phyloP scores from a whole-genome alignment of 2,888 invertebrate genomes.

The Calameuta filiformis region DNA sequence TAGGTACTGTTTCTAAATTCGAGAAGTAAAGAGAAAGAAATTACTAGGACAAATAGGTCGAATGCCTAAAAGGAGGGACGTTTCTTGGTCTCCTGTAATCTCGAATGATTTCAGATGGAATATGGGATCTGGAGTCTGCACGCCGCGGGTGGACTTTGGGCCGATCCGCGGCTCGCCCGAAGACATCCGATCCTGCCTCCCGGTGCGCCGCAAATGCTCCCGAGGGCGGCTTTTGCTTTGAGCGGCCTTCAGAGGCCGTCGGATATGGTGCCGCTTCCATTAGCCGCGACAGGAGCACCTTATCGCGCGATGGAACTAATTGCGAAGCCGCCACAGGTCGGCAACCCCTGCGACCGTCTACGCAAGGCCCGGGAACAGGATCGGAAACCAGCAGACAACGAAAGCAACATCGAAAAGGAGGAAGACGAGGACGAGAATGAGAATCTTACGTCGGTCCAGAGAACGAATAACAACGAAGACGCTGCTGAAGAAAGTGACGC shows the following conservation, averaged over 20 bases:
- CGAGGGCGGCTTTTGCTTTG: slow-evolving; percentile 57
- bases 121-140: slow-evolving; percentile 65
- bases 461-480: slow-evolving; percentile 54
- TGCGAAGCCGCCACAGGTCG: slow-evolving; percentile 31
- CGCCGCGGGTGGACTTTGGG: slow-evolving; percentile 62
- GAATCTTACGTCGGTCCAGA: slow-evolving; percentile 45
- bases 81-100: not conserved
- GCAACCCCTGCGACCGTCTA: not conserved
- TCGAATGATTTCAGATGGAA: slow-evolving; percentile 56
- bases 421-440: slow-evolving; percentile 48
- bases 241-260: slow-evolving; percentile 50
- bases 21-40: too few species aligned
- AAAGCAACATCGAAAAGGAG: slow-evolving; percentile 51
- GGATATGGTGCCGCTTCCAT: slow-evolving; percentile 48
- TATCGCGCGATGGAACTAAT: slow-evolving; percentile 58
- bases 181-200: slow-evolving; percentile 57
- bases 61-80: not conserved
- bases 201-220: slow-evolving; percentile 49
- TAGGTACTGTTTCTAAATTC: too few species aligned
- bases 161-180: slow-evolving; percentile 59
- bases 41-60: too few species aligned
- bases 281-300: slow-evolving; percentile 41
- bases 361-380: slow-evolving; percentile 7
- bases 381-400: slow-evolving; percentile 48
- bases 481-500: slow-evolving; percentile 55